These are phyloP conservation scores for Zaprionus bogoriensis DNA, from an alignment of 2,888 invertebrate species.

Conservation along the genomic window DNA sequence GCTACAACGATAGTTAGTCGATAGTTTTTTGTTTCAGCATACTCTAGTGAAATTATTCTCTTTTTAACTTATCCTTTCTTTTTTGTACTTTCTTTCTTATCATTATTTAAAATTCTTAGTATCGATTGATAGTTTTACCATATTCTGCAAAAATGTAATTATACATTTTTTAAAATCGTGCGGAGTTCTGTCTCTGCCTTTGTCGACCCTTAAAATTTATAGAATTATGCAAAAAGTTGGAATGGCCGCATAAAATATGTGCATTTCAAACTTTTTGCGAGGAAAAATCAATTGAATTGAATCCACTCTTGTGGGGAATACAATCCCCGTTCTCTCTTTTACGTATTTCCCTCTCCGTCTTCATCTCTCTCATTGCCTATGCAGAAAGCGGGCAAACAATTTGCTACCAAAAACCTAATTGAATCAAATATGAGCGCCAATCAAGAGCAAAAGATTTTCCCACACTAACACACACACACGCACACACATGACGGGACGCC, in stretches of 20 bases:
- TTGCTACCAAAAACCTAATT: conserved; percentile 50
- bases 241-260: background rate
- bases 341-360: background rate
- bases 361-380: conserved; percentile 4
- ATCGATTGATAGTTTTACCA: too few species aligned
- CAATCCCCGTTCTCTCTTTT: background rate
- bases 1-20: too few species aligned
- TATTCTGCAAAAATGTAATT: too few species aligned
- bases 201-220: background rate
- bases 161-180: too few species aligned
- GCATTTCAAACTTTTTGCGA: background rate
- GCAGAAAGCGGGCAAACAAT: conserved; percentile 23
- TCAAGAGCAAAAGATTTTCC: conserved; percentile 57
- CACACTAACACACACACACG: conserved; percentile 13
- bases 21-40: too few species aligned
- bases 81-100: too few species aligned
- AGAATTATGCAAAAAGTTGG: background rate
- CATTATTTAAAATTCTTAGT: too few species aligned
- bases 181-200: too few species aligned
- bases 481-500: background rate
- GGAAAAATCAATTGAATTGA: background rate
- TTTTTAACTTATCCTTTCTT: too few species aligned
- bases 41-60: too few species aligned
- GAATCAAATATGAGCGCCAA: conserved; percentile 58
- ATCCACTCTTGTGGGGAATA: background rate